Conservation (phyloP, 2,113 vertebrate genomes). For the Oophaga pumilio region DNA sequence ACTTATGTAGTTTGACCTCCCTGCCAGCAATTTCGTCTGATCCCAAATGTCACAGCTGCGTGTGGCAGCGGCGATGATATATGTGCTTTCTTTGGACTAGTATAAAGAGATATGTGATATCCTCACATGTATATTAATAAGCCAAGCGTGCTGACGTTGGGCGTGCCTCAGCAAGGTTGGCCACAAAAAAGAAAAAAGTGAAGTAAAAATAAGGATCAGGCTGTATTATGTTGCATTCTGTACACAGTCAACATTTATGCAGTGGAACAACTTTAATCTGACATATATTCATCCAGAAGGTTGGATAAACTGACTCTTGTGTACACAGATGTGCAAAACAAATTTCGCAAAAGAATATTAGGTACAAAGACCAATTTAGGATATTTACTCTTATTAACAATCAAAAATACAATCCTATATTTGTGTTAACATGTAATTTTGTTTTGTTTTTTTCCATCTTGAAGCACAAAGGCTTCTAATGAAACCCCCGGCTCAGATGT, state of each 20-base stretch:
- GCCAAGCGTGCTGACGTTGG: conserved; percentile 29
- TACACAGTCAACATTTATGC: background rate
- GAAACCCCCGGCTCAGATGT: background rate
- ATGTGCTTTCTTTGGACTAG: conserved; percentile 47
- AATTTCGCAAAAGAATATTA: background rate
- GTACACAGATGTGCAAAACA: background rate
- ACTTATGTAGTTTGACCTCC: conserved; percentile 44
- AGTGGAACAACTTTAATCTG: background rate
- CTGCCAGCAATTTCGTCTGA: conserved; percentile 36
- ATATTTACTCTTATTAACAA: no score
- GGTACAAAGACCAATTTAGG: no score
- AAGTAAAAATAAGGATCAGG: background rate
- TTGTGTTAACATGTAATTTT: no score
- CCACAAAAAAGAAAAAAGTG: conserved; percentile 26
- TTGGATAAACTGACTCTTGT: background rate
- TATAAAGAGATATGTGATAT: conserved; percentile 46
- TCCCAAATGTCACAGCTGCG: conserved; percentile 39
- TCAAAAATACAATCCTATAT: no score
- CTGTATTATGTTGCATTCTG: background rate
- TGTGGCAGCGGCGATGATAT: conserved; percentile 32
- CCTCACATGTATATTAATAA: conserved; percentile 48
- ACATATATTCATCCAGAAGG: background rate
- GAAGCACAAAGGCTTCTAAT: background rate
- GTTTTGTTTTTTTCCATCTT: no score
- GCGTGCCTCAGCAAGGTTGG: conserved; percentile 28